These are phyloP conservation scores for Carduelis carduelis DNA, from an alignment of 2,797 vertebrate genomes.

Conservation along the genomic window DNA sequence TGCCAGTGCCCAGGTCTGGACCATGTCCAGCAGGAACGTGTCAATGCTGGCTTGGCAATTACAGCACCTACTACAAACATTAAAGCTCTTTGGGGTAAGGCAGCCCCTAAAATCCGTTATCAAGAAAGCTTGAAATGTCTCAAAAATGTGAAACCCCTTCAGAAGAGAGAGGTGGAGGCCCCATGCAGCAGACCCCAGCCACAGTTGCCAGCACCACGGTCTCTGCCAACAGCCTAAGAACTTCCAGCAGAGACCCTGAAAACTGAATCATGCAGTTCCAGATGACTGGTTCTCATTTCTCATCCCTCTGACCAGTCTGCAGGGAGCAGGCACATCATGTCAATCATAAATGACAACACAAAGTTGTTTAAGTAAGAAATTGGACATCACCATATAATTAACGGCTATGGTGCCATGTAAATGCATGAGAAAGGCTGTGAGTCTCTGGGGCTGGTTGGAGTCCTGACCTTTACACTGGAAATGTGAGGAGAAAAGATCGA, in stretches of 20 bases:
- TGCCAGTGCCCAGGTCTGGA: background rate
- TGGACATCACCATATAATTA: background rate
- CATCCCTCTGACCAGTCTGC: background rate
- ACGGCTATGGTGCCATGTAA: fast-evolving
- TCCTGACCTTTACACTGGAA: background rate
- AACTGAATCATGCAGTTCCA: background rate
- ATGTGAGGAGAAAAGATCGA: background rate
- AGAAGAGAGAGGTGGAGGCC: background rate
- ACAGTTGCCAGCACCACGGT: fast-evolving
- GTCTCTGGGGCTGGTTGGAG: background rate
- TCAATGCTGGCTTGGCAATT: background rate
- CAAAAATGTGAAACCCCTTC: background rate
- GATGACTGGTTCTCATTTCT: background rate
- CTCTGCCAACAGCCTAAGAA: background rate
- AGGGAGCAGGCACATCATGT: background rate
- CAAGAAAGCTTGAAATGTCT: background rate
- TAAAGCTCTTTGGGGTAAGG: background rate
- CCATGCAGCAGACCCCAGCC: background rate
- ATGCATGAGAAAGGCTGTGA: background rate
- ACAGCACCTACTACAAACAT: background rate
- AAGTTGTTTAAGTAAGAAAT: background rate
- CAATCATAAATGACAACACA: background rate
- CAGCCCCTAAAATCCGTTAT: background rate
- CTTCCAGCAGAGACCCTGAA: background rate
- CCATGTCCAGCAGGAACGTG: background rate